phyloP scores from a whole-genome alignment of 2,113 vertebrate species.

The Bungarus multicinctus region DNA sequence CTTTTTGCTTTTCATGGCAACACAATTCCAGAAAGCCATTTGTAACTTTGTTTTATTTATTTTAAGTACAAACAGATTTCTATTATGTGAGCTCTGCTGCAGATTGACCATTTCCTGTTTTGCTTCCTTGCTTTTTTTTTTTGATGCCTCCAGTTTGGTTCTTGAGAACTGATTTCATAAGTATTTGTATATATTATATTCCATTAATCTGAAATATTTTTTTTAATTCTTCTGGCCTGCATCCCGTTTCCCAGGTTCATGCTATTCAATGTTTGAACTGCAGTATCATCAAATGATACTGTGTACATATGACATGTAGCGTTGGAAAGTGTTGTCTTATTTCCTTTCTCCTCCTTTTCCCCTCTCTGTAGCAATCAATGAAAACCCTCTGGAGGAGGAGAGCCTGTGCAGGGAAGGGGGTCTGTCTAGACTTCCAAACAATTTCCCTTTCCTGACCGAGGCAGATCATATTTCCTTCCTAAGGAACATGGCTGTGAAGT shows the following conservation, averaged over 20 bases:
- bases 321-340: conserved; percentile 41
- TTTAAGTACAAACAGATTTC: not conserved
- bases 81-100: not conserved
- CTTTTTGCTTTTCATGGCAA: not conserved
- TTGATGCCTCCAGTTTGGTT: conserved; percentile 13
- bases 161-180: conserved; percentile 1
- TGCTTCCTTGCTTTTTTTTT: not conserved
- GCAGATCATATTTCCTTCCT: conserved; percentile 60
- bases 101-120: conserved; percentile 11
- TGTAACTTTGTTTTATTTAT: not conserved
- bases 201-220: not conserved
- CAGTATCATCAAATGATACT: not conserved
- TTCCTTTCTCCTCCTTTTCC: conserved; percentile 25
- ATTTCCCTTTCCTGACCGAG: conserved; percentile 58
- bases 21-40: not conserved
- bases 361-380: conserved; percentile 45
- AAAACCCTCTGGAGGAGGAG: conserved; percentile 36
- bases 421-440: conserved; percentile 58
- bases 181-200: not conserved
- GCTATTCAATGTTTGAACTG: accelerated
- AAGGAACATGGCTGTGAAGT: conserved; percentile 27
- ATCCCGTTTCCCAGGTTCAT: conserved; percentile 24
- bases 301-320: conserved; percentile 22
- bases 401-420: conserved; percentile 54
- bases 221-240: not conserved